A percentile compares a stretch with the other conserved stretches of the same genome.
These are phyloP conservation scores for Pimephales promelas DNA, from an alignment of 2,113 vertebrate genomes.

Conservation along the genomic window DNA sequence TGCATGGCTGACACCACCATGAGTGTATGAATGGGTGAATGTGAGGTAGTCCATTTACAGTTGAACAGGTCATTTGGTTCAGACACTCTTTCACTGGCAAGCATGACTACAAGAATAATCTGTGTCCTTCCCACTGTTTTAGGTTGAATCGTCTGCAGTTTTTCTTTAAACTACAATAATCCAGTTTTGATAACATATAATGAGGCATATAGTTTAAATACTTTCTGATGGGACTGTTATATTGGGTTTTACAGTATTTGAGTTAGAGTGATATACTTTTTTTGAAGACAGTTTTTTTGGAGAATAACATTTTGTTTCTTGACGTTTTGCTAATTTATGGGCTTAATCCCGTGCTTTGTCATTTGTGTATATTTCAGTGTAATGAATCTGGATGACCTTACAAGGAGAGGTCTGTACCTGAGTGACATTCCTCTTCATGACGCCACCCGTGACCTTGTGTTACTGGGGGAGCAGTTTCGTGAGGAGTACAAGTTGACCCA, in stretches of 20 bases:
- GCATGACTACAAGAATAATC: not conserved
- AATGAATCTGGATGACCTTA: constrained; percentile 97
- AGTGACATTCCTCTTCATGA: constrained; percentile 98
- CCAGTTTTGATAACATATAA: not conserved
- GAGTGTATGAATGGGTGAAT: no score
- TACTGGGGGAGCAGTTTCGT: constrained; percentile 95
- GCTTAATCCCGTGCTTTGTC: not conserved
- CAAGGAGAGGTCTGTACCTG: constrained; percentile 91
- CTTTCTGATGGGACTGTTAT: not conserved
- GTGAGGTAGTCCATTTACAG: not conserved
- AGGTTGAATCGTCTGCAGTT: not conserved
- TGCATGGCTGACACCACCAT: no score
- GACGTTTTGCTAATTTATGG: not conserved
- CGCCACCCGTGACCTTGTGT: constrained; percentile 95
- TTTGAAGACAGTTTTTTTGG: not conserved
- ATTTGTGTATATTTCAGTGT: constrained; percentile 75
- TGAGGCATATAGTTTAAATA: not conserved
- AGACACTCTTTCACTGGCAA: not conserved
- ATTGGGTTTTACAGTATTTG: not conserved
- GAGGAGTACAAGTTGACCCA: constrained; percentile 98
- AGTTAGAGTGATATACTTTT: not conserved
- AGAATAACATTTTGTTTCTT: not conserved
- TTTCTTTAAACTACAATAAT: not conserved
- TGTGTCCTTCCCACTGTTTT: constrained; percentile 10
- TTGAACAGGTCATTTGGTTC: not conserved